Base-by-base conservation (phyloP, 2,797 vertebrate species). In the Apodemus agrarius region DNA sequence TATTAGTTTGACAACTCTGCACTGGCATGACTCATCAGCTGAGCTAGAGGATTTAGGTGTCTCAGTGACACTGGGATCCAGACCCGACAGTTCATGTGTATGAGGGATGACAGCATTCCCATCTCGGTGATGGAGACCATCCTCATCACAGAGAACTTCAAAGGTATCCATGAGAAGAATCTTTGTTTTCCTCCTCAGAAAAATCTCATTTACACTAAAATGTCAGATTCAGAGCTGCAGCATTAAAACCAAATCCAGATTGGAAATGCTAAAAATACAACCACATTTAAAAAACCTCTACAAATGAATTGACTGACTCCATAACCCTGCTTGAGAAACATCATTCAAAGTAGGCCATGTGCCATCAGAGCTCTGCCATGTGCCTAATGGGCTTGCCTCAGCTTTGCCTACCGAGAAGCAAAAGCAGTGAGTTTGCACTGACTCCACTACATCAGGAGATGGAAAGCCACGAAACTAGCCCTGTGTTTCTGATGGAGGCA, bases 21-120 rank as follows among this genome's bases (percentile, higher is more conserved):
- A 63, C n/a, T 43, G 24, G 43, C 37, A 83, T 93, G 92, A 93
- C 85, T 96, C 96, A 96, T 86, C 57, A 86, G 7, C 49, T 14
- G 26, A 69, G 13, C 37, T 26, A 31, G 26, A 4, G 1, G 26
- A 65, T 93, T 95, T 76, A 43, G 76, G 76, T 52, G 78, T 79
- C 63, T 57, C 24, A 59, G 6, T 14, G 80, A 57, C 72, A n/a
- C 29, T 21, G 3, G 17, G 11, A 11, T 19, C 3, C 22, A 0
- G 0, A 29, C n/a, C 17, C 91, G 74, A 96, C 82, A 80, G 82
- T 31, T 37, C 2, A 40, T 29, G n/a, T 61, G 59, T 17, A 43
- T 12, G 46, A 92, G 22, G 1, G 0, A 31, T 59, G 87, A 80
- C 4, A 72, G 31, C 22, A 63, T 49, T 52, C 21, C 3, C 3